Base-by-base conservation (phyloP, 2,888 invertebrate genomes). In the Callyntrura sp. region DNA sequence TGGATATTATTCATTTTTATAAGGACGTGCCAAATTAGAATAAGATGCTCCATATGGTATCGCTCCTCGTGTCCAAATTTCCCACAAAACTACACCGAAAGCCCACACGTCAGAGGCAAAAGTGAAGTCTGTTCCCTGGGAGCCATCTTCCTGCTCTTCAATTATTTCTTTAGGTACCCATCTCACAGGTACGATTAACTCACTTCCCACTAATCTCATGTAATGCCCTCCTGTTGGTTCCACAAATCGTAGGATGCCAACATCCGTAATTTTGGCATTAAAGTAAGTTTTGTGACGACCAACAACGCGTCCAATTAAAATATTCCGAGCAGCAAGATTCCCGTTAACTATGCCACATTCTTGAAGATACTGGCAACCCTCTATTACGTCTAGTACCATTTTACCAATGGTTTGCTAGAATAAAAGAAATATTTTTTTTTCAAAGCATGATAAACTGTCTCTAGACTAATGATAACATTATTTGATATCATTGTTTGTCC, bases 131-230 rank as follows among this genome's bases (percentile, higher is more conserved):
- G 35, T 51, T 1, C 70, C 78, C 1, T n/a, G 0, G 1, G 25
- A 23, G 14, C 43, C 62, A 45, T 78, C 17, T 28, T 55, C 79
- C 23, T 76, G 73, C 1, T 55, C 84, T 4, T 17, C 82, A 51
- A 92, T 48, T 14, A 88, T 55, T 85, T 92, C 92, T 28, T 83
- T 89, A 0, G 92, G 88, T 0, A 85, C 62, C 92, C 92, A 92
- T 35, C 92, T 81, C 8, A 92, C 62, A 0, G 90, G 90, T 3
- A 90, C 20, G 14, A 85, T 20, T 25, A 60, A 83, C 2, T 78
- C 83, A 48, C 20, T 62, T 35, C 62, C 57, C n/a, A 35, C 57
- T 11, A 79, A 11, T 43, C 84, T 86, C 65, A 85, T 79, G 43
- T 89, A 90, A 55, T 91, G 90, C 20, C 60, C 87, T 20, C 91